Evolutionary conservation across 2,888 invertebrate species (phyloP), one percentile per base, ranked within the genome.

Genomic region (Biston stratarius): DNA sequence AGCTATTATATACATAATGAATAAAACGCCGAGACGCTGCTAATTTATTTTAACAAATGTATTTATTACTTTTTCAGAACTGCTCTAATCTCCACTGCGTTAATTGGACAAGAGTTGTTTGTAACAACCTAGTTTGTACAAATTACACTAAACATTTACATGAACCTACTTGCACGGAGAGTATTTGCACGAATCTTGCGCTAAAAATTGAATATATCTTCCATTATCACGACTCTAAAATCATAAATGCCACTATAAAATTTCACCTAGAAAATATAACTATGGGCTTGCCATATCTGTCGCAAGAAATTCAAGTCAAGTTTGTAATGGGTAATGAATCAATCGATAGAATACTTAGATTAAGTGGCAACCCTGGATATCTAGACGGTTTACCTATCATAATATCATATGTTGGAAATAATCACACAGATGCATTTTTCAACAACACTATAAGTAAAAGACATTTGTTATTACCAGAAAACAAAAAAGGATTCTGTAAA

Each of bases 331-430:
- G 81, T 8, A 90, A 91, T 71, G 75, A 78, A 51, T 81, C 89
- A 0, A 74, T 77, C n/a, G 83, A 87, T 1, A 70, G 77, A 24
- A 70, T 88, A 45, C 67, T 89, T 42, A 75, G 80, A 71, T 77
- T 94, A 14, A 97, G 97, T 88, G 97, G 97, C 3, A 96, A 96
- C 84, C 97, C 97, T 0, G 97, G 97, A 5, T 98, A 98, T 79
- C 80, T 95, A 7, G 75, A 89, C 5, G 96, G 96, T 8, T 95
- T 95, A 74, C 97, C 97, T 0, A 87, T 97, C 42, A 85, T 95
- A 64, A 82, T 84, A 40, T 94, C 93, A 51, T 83, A 76, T 60
- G 76, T 83, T 42, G 77, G 82, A 70, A 77, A 68, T 45, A 88
- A 94, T 73, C 79, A 88, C 63, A 87, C 90, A 1, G 78, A 86